These are phyloP conservation scores for Galaxea fascicularis DNA, from an alignment of 92 coral and sea anemone species.

Conservation along the genomic window DNA sequence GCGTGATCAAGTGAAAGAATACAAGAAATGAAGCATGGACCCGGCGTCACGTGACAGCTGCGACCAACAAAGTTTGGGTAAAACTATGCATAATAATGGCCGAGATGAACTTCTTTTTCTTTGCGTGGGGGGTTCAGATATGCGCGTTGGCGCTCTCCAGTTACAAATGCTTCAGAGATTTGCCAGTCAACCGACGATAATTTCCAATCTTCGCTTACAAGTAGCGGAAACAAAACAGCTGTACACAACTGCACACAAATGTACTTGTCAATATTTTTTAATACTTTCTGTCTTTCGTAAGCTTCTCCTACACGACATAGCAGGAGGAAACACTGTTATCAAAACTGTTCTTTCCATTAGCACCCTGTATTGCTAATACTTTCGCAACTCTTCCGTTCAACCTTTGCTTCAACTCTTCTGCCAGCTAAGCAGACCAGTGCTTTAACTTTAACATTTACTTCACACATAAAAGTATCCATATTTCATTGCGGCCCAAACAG, in stretches of 20 bases:
- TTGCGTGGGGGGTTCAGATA: no score
- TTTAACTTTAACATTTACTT: not conserved
- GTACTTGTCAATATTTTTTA: not conserved
- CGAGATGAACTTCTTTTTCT: no score
- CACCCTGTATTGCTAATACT: not conserved
- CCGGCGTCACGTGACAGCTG: no score
- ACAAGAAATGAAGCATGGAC: no score
- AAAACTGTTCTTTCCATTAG: not conserved
- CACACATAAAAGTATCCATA: constrained; percentile 39
- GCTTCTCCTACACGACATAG: not conserved
- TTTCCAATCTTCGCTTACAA: not conserved
- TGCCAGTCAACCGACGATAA: no score
- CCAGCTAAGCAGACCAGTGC: not conserved
- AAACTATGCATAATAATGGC: no score
- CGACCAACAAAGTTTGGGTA: no score
- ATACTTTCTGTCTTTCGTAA: not conserved
- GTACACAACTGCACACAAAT: not conserved
- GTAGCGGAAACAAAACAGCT: not conserved
- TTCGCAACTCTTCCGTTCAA: not conserved
- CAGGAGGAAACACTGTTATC: not conserved
- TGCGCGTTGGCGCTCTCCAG: no score
- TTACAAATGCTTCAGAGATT: no score
- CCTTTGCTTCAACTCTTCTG: not conserved
- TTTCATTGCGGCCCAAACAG: constrained; percentile 16
- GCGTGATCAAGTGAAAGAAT: no score